phyloP scores from a whole-genome alignment of 2,888 invertebrate species.

The Branchipolynoe longqiensis region DNA sequence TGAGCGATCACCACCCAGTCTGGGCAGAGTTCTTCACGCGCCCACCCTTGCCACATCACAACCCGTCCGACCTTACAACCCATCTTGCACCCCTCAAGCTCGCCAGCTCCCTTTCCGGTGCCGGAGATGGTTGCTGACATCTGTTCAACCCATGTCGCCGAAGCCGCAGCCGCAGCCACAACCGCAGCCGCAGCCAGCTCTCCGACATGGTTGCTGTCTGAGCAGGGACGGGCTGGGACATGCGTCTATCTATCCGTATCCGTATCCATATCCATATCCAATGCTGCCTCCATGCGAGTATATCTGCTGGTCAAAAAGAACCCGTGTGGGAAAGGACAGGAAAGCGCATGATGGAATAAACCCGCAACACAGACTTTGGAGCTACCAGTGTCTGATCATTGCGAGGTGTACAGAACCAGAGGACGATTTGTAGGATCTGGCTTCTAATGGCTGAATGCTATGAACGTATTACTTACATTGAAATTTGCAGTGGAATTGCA shows the following conservation, averaged over 20 bases:
- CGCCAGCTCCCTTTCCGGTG: slow-evolving; percentile 30
- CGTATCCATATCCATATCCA: background rate
- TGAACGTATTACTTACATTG: too few species aligned
- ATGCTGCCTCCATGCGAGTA: background rate
- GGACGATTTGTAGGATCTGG: too few species aligned
- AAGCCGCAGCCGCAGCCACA: background rate
- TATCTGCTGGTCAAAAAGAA: background rate
- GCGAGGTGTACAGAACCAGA: too few species aligned
- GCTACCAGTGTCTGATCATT: too few species aligned
- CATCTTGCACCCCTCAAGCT: slow-evolving; percentile 24
- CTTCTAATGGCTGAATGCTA: too few species aligned
- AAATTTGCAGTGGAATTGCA: too few species aligned
- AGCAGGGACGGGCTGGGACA: background rate
- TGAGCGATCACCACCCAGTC: slow-evolving; percentile 88
- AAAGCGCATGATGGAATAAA: too few species aligned
- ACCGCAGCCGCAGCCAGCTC: background rate
- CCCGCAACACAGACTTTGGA: too few species aligned
- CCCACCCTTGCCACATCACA: background rate
- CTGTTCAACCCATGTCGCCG: background rate
- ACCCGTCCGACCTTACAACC: background rate
- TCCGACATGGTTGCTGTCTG: slow-evolving; percentile 35
- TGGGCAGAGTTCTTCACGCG: slow-evolving; percentile 86
- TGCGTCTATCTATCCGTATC: too few species aligned
- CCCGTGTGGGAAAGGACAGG: too few species aligned
- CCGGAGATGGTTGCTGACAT: slow-evolving; percentile 49